phyloP scores from a whole-genome alignment of 2,888 invertebrate genomes.

The Stenoptilia bipunctidactyla region DNA sequence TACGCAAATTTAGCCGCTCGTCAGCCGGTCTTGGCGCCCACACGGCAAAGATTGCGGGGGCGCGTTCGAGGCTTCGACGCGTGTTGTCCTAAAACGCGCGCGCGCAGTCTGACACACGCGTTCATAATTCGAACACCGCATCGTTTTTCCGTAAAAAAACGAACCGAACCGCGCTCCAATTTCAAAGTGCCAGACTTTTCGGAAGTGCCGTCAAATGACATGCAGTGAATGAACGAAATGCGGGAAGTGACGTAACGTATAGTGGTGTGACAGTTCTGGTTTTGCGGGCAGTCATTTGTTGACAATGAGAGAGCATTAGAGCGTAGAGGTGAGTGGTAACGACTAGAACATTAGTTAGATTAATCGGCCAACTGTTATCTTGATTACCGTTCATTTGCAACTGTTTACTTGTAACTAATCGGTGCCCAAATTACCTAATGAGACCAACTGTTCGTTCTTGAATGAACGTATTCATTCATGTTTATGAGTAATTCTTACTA shows the following conservation, averaged over 20 bases:
- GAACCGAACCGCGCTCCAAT: not conserved
- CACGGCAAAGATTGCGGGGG: conserved; percentile 61
- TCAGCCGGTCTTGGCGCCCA: conserved; percentile 40
- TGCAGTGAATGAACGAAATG: conserved; percentile 7
- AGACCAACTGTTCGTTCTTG: too few relatives aligned
- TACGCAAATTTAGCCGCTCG: conserved; percentile 61
- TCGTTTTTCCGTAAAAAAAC: not conserved
- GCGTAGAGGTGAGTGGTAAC: conserved; percentile 57
- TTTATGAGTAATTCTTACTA: too few relatives aligned
- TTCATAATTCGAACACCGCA: conserved; percentile 7
- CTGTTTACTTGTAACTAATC: too few relatives aligned
- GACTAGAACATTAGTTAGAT: conserved; percentile 29
- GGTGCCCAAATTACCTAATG: too few relatives aligned
- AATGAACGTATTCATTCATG: too few relatives aligned
- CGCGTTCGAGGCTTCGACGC: conserved; percentile 57
- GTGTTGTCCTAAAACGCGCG: conserved; percentile 52
- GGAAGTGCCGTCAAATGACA: not conserved
- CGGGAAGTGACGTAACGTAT: conserved; percentile 66
- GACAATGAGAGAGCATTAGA: conserved; percentile 65
- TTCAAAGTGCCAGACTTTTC: conserved; percentile 19
- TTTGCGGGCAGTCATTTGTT: conserved; percentile 46
- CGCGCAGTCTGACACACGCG: conserved; percentile 54
- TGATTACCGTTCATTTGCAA: too few relatives aligned
- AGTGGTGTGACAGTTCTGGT: conserved; percentile 55
- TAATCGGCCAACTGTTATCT: conserved; percentile 2